A percentile compares a stretch with the other conserved stretches of the same genome.
Evolutionary conservation across 64 coral and sea anemone species (phyloP).

Genomic region (Hydrozoanthus tunicans): DNA sequence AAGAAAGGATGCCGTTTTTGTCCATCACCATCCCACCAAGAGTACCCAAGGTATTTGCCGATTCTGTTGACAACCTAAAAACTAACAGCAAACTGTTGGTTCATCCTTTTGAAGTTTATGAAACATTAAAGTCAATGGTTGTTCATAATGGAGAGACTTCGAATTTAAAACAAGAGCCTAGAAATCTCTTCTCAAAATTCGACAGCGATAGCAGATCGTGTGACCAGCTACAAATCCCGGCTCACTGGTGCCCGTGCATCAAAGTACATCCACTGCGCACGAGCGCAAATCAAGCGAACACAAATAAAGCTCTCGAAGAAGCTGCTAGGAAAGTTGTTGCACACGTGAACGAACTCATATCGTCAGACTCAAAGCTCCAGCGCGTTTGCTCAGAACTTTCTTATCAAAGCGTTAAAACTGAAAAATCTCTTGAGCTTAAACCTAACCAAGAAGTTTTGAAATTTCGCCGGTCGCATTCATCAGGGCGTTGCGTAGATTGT

Average conservation of each 20-base stretch:
- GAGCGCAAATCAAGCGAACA: background rate
- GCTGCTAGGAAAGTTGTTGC: conserved; percentile 35
- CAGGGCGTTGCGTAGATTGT: conserved; percentile 49
- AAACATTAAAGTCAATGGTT: conserved; percentile 48
- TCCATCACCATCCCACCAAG: conserved; percentile 54
- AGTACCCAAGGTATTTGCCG: conserved; percentile 25
- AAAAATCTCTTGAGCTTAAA: conserved; percentile 26
- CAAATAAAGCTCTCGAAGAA: background rate
- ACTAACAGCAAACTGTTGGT: conserved; percentile 57
- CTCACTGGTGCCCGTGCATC: conserved; percentile 68
- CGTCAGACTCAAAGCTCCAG: conserved; percentile 1
- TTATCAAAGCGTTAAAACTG: conserved; percentile 26
- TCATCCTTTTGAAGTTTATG: conserved; percentile 66
- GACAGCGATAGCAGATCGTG: conserved; percentile 36
- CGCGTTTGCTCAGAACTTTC: conserved; percentile 32
- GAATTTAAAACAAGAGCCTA: conserved; percentile 1
- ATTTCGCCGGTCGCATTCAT: conserved; percentile 49
- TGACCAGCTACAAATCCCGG: conserved; percentile 58
- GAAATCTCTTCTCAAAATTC: conserved; percentile 13
- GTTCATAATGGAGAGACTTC: background rate
- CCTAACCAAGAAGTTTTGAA: conserved; percentile 63
- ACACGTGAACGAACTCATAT: conserved; percentile 44
- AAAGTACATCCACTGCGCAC: background rate
- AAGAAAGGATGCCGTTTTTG: conserved; percentile 69
- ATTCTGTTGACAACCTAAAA: conserved; percentile 21